A percentile compares a stretch with the other conserved stretches of the same genome.
Conservation (phyloP, 2,113 vertebrate genomes). For the Aspiorhynchus laticeps region DNA sequence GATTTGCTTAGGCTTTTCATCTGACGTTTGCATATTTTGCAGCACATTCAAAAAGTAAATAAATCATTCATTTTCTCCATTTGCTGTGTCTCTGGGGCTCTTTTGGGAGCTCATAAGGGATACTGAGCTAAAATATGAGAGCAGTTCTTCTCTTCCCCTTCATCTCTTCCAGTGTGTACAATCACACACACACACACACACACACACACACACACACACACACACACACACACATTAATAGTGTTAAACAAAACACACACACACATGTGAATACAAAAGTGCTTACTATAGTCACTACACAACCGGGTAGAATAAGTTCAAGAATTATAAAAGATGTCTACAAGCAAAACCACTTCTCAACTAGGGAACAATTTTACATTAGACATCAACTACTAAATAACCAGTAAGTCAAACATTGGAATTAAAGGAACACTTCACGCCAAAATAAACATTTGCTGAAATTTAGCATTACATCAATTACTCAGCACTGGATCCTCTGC, state of each 20-base stretch:
- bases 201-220: background rate
- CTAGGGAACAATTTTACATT: background rate
- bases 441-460: background rate
- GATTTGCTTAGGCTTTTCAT: constrained; percentile 67
- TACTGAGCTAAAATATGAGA: constrained; percentile 44
- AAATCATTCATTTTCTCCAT: constrained; percentile 66
- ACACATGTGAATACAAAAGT: background rate
- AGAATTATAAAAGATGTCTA: background rate
- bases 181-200: background rate
- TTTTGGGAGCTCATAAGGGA: constrained; percentile 51
- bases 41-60: constrained; percentile 61
- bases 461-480: too few species aligned
- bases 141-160: constrained; percentile 5
- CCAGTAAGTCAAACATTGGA: background rate
- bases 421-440: background rate
- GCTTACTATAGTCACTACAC: background rate
- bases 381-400: background rate
- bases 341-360: background rate
- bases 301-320: background rate
- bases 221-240: background rate
- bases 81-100: constrained; percentile 55
- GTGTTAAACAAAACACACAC: background rate
- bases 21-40: constrained; percentile 63
- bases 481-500: too few species aligned
- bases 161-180: constrained; percentile 12